Base-by-base conservation (phyloP, 2,113 vertebrate species). In the Corythaeola cristata region DNA sequence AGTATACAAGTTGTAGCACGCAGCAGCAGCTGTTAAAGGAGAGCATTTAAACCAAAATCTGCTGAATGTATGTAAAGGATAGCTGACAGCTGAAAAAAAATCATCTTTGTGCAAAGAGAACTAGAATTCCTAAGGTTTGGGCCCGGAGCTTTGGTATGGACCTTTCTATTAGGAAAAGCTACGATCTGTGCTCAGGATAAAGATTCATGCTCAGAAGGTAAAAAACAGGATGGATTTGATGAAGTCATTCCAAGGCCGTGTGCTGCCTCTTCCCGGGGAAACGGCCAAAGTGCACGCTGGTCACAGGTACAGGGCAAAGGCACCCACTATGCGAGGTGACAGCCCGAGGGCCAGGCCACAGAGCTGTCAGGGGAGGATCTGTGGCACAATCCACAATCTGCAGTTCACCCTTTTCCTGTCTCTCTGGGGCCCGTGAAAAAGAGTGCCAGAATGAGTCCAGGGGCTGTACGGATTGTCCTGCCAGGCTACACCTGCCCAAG, bases 11-110 rank as follows among this genome's bases (percentile, higher is more conserved):
- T 3, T 60, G 76, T 5, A 62, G 41, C n/a, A 74, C 0, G 14
- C 76, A 83, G 89, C 76, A 87, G 55, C 56, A 86, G 33, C 50
- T 62, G 80, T 19, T 87, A 74, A 94, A 62, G 52, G 73, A 81
- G 68, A 85, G 52, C 32, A 75, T 58, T 66, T 91, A 82, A 79
- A 93, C 33, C 35, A 41, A 86, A 79, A 81, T 50, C 39, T 94
- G 82, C 62, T 89, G 44, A 41, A 75, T 88, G 16, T 5, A 63
- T 37, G 22, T n/a, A 72, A 79, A 52, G 58, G 26, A n/a, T 7
- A 83, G 26, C 14, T 60, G 39, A 75, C 10, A 69, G 33, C 5
- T 87, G 23, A 32, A 90, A 68, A 79, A 15, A 12, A 1, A 5
- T 4, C 9, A 2, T 24, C 26, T 49, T 21, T 1, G 1, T 15